Conservation (phyloP, 2,888 invertebrate species). For the Megastigmus dorsalis region DNA sequence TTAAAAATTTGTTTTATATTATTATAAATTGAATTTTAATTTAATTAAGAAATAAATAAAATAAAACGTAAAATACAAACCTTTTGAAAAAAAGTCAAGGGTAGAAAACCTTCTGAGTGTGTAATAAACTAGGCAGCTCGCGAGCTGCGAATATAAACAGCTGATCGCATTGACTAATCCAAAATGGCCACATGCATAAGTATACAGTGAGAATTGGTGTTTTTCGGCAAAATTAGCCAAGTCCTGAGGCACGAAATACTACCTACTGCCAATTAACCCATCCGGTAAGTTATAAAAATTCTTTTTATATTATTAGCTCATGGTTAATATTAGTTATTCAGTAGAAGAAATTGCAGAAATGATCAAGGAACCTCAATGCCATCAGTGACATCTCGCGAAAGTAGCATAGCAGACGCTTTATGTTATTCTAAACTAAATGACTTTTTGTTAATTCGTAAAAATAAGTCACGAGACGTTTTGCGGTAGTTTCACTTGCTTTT, state of each 20-base stretch:
- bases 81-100: too few relatives aligned
- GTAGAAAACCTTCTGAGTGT: too few relatives aligned
- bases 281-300: conserved; percentile 58
- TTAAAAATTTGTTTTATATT: too few relatives aligned
- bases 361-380: conserved; percentile 53
- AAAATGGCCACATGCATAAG: conserved; percentile 65
- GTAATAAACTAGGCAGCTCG: too few relatives aligned
- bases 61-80: too few relatives aligned
- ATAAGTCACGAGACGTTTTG: conserved; percentile 29
- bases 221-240: conserved; percentile 63
- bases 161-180: conserved; percentile 56
- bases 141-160: conserved; percentile 52
- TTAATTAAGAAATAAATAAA: too few relatives aligned
- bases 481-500: neutral
- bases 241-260: conserved; percentile 57
- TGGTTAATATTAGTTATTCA: neutral
- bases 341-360: conserved; percentile 18
- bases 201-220: conserved; percentile 60
- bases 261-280: conserved; percentile 58
- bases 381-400: conserved; percentile 66
- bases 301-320: neutral
- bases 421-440: conserved; percentile 57
- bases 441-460: conserved; percentile 49
- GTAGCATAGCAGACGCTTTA: conserved; percentile 67
- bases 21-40: too few relatives aligned